A percentile compares a stretch with the other conserved stretches of the same genome.
These are phyloP conservation scores for Sialia sialis DNA, from an alignment of 2,113 vertebrate genomes.

Conservation along the genomic window DNA sequence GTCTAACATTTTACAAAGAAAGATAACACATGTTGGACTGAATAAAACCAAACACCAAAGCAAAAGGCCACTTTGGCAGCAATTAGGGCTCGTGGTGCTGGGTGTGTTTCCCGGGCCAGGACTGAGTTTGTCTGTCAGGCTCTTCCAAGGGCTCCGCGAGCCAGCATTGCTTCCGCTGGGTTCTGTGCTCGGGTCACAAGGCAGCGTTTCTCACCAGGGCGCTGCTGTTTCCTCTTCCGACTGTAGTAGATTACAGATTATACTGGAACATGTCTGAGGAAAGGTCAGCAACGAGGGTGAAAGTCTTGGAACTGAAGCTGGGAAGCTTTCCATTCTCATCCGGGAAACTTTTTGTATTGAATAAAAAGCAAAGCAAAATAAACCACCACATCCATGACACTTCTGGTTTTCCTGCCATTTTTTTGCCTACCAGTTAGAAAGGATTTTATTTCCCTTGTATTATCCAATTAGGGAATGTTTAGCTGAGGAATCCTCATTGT, in stretches of 20 bases:
- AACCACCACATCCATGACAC: background rate
- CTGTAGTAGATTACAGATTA: conserved; percentile 76
- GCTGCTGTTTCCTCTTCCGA: conserved; percentile 78
- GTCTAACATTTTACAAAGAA: background rate
- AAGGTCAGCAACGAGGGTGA: conserved; percentile 74
- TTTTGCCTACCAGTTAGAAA: conserved; percentile 13
- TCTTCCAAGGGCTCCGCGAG: conserved; percentile 27
- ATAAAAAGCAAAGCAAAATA: conserved; percentile 42
- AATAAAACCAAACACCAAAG: background rate
- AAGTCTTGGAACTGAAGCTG: conserved; percentile 72
- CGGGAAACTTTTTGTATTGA: conserved; percentile 8
- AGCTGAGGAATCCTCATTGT: conserved; percentile 38
- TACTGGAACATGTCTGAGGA: conserved; percentile 73
- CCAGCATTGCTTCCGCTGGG: conserved; percentile 66
- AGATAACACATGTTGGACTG: background rate
- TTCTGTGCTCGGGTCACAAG: conserved; percentile 67
- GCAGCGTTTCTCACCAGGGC: conserved; percentile 77
- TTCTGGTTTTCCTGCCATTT: conserved; percentile 22
- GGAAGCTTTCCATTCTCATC: conserved; percentile 74
- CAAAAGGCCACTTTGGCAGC: background rate
- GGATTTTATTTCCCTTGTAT: conserved; percentile 55
- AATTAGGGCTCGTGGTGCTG: background rate
- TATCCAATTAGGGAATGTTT: conserved; percentile 33
- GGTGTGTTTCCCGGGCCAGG: background rate
- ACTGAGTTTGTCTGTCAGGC: conserved; percentile 24